Base-by-base conservation (phyloP, 1,140 invertebrate genomes). In the Macrobrachium rosenbergii region DNA sequence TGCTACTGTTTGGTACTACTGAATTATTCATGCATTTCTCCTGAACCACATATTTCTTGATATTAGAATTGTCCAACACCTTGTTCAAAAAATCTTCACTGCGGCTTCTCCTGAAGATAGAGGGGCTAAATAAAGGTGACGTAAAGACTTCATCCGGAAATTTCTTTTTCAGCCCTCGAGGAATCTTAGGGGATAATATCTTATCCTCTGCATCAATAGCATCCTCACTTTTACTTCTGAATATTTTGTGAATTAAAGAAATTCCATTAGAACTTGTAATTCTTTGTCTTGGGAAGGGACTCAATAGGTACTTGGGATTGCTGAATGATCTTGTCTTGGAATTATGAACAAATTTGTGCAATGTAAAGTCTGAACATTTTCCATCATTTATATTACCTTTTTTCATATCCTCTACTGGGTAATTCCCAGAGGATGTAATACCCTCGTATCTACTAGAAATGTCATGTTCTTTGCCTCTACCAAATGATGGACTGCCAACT, bases 201-300 rank as follows among this genome's bases (percentile, higher is more conserved):
- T 77, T 77, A 58, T 12, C 45, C 23, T 58, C 45, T 59, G 45
- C 45, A 45, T 75, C 37, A 45, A 52, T 69, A 37, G 17, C 37
- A 45, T 87, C 85, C 28, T 87, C 85, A 76, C 85, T 87, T 63
- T 87, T 87, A 58, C 85, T 87, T 60, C 85, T 37, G 76, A 87
- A 87, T 52, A 87, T 87, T 80, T 52, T 87, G 5, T 82, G 76
- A 87, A 81, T 75, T 62, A 87, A 75, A 72, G 64, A 62, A 19
- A 63, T 52, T 6, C 62, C 62, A 45, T 43, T 87, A 19, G 19
- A 7, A 73, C 52, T 62, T n/a, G 21, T 11, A 6, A 69, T 10
- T 21, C 37, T 81, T 8, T 81, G 67, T 37, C 58, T 87, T 16
- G 37, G 59, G 17, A 14, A 21, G 72, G 21, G 14, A 16, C 69